Conservation (phyloP, 2,113 vertebrate species). For the Brevimyrus niger region DNA sequence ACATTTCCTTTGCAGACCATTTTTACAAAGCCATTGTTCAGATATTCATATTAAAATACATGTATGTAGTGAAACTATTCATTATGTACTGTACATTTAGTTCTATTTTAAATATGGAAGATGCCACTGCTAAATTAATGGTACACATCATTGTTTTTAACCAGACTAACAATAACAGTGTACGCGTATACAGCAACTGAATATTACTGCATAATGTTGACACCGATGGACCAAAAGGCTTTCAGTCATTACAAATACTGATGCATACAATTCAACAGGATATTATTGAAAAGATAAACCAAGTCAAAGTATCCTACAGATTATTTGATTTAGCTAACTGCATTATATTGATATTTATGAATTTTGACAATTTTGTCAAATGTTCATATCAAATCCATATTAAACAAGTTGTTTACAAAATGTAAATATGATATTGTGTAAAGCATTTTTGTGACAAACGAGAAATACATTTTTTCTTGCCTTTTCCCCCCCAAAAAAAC, state of each 20-base stretch:
- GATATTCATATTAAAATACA: slow-evolving; percentile 32
- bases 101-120: not conserved
- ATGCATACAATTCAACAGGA: slow-evolving; percentile 10
- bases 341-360: not conserved
- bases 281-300: not conserved
- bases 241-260: not conserved
- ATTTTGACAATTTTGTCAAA: slow-evolving; percentile 7
- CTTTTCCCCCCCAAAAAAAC: slow-evolving; percentile 58
- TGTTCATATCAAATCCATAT: slow-evolving; percentile 34
- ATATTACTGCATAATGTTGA: not conserved
- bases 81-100: not conserved
- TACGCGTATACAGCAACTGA: not conserved
- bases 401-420: slow-evolving; percentile 53
- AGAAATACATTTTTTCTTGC: slow-evolving; percentile 47
- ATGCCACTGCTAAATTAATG: not conserved
- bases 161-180: not conserved
- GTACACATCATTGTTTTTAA: not conserved
- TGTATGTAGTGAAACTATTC: slow-evolving; percentile 23
- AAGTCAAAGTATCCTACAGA: not conserved
- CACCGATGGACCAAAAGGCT: not conserved
- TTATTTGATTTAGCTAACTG: not conserved
- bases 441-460: slow-evolving; percentile 39
- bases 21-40: slow-evolving; percentile 9
- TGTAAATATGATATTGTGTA: slow-evolving; percentile 37
- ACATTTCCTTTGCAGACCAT: slow-evolving; percentile 13